A percentile compares a stretch with the other conserved stretches of the same genome.
phyloP scores from a whole-genome alignment of 2,888 invertebrate genomes.

The Rotaria magnacalcarata region DNA sequence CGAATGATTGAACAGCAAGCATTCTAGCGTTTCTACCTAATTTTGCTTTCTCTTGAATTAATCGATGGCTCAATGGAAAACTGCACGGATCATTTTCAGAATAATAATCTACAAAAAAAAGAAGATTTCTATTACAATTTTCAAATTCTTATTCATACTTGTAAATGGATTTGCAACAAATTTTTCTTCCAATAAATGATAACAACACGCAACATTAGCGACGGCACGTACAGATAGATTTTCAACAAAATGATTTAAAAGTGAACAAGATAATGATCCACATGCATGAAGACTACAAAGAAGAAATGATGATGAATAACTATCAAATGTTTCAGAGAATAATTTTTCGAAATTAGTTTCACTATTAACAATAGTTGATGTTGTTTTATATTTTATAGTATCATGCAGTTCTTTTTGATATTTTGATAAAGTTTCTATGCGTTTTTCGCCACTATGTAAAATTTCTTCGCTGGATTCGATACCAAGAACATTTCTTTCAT shows the following conservation, averaged over 20 bases:
- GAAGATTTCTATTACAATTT: neutral
- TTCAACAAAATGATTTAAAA: conserved; percentile 39
- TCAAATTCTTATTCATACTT: neutral
- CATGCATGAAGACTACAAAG: conserved; percentile 41
- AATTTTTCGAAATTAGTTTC: conserved; percentile 42
- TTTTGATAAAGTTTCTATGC: neutral
- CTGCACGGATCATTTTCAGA: conserved; percentile 40
- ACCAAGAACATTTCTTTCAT: conserved; percentile 40
- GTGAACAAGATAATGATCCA: conserved; percentile 43
- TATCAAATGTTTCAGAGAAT: neutral
- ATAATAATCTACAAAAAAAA: conserved; percentile 22
- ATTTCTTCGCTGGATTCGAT: conserved; percentile 43
- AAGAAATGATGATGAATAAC: neutral
- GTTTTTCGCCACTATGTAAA: neutral
- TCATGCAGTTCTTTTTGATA: neutral
- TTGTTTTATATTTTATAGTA: neutral
- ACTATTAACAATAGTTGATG: conserved; percentile 37
- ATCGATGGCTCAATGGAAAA: conserved; percentile 41
- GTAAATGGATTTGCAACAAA: conserved; percentile 33
- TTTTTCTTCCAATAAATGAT: conserved; percentile 45
- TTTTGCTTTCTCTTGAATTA: conserved; percentile 28
- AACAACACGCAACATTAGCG: conserved; percentile 45
- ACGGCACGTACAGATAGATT: neutral
- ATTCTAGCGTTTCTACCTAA: conserved; percentile 43
- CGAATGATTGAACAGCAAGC: conserved; percentile 42